Evolutionary conservation across 2,113 vertebrate genomes (phyloP).

Genomic region (Antechinus flavipes): DNA sequence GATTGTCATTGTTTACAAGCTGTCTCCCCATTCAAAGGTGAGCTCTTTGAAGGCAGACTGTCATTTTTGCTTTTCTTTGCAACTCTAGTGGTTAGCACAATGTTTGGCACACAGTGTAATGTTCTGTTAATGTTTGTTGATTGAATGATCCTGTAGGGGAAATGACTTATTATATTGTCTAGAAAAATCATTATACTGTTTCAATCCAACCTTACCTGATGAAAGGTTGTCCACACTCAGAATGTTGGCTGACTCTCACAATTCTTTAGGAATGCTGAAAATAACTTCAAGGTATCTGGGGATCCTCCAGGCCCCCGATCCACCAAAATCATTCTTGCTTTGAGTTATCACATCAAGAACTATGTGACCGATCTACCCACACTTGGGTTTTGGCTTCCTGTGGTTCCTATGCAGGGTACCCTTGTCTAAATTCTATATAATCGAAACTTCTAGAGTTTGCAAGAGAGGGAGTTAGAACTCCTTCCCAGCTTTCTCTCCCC

Average conservation of each 20-base stretch:
- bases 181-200: neutral
- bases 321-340: neutral
- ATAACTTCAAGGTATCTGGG: neutral
- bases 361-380: neutral
- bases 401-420: neutral
- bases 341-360: neutral
- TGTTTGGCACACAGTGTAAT: neutral
- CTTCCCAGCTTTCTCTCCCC: neutral
- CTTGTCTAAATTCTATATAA: neutral
- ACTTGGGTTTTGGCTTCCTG: neutral
- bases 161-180: neutral
- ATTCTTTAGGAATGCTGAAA: neutral
- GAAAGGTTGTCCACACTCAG: neutral
- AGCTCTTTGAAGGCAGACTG: neutral
- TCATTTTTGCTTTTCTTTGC: neutral
- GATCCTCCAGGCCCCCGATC: neutral
- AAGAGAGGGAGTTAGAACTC: neutral
- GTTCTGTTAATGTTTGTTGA: neutral
- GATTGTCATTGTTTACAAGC: neutral
- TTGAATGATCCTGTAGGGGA: neutral
- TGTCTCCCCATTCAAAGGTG: neutral
- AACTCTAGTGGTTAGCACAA: neutral
- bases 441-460: neutral
- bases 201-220: neutral
- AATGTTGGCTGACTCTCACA: neutral